phyloP scores from a whole-genome alignment of 2,113 vertebrate species.

The Semnopithecus entellus region DNA sequence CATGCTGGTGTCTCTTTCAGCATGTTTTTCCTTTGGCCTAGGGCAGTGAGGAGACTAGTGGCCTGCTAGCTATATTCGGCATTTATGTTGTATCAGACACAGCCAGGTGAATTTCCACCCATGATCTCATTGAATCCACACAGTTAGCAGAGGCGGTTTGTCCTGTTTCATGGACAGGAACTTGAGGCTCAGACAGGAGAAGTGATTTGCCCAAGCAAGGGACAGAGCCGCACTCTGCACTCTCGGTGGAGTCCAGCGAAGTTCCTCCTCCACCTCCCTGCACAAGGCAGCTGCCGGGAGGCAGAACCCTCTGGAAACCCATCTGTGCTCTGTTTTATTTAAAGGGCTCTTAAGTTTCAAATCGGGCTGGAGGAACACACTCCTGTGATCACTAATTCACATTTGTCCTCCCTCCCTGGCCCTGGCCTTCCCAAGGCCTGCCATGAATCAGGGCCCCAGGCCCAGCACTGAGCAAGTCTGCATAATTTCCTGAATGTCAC shows the following conservation, averaged over 20 bases:
- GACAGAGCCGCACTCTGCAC: neutral
- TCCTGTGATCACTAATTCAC: neutral
- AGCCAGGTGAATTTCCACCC: neutral
- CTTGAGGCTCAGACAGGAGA: neutral
- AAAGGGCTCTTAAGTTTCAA: neutral
- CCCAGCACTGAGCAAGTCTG: conserved; percentile 12
- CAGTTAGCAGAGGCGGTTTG: neutral
- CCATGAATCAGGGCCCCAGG: neutral
- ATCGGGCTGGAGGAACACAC: neutral
- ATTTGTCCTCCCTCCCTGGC: neutral
- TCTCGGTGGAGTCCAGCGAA: rapidly evolving
- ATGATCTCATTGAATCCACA: neutral
- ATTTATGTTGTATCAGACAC: neutral
- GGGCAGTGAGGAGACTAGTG: neutral
- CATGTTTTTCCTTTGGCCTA: neutral
- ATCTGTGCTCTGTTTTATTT: neutral
- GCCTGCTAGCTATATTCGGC: neutral
- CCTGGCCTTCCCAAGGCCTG: neutral
- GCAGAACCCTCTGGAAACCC: neutral
- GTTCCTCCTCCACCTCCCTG: neutral
- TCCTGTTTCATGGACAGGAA: neutral
- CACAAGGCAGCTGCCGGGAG: neutral
- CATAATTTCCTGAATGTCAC: conserved; percentile 66
- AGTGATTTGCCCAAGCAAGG: neutral
- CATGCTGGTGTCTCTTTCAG: neutral